phyloP scores from a whole-genome alignment of 1,140 invertebrate species.

The Ptiloglossa arizonensis region DNA sequence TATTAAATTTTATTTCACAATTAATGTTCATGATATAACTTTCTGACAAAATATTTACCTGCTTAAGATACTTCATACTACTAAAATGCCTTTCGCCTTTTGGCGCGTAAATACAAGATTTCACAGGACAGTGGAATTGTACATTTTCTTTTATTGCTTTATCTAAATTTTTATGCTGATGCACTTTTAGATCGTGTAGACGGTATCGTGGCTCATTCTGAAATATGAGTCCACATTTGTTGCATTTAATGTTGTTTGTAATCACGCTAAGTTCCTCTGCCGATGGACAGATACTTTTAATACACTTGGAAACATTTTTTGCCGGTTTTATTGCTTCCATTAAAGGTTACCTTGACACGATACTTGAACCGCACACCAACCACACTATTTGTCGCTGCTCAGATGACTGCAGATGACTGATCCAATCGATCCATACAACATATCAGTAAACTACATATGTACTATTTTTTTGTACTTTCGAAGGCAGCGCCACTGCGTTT shows the following conservation, averaged over 20 bases:
- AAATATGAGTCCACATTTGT: constrained; percentile 75
- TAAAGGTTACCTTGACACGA: constrained; percentile 25
- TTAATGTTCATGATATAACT: not conserved
- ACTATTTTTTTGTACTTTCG: too few relatives aligned
- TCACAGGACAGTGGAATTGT: constrained; percentile 78
- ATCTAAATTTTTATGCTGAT: constrained; percentile 73
- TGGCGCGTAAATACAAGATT: constrained; percentile 76
- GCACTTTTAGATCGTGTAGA: constrained; percentile 77
- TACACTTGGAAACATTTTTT: not conserved
- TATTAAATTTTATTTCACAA: constrained; percentile 1
- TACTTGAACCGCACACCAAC: not conserved
- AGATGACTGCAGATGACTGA: not conserved
- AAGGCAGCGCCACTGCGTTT: too few relatives aligned
- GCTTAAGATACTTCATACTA: constrained; percentile 80
- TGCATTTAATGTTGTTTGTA: constrained; percentile 76
- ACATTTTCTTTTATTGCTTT: constrained; percentile 71
- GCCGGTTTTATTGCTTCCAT: constrained; percentile 36
- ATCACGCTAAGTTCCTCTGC: constrained; percentile 76
- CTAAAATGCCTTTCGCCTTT: constrained; percentile 75
- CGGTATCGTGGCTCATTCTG: constrained; percentile 74
- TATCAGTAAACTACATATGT: too few relatives aligned
- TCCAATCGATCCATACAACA: not conserved
- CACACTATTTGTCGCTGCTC: not conserved
- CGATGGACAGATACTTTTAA: constrained; percentile 75
- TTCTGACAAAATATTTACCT: constrained; percentile 68